Evolutionary conservation across 2,888 invertebrate genomes (phyloP).

Genomic region (Callimorpha dominula): DNA sequence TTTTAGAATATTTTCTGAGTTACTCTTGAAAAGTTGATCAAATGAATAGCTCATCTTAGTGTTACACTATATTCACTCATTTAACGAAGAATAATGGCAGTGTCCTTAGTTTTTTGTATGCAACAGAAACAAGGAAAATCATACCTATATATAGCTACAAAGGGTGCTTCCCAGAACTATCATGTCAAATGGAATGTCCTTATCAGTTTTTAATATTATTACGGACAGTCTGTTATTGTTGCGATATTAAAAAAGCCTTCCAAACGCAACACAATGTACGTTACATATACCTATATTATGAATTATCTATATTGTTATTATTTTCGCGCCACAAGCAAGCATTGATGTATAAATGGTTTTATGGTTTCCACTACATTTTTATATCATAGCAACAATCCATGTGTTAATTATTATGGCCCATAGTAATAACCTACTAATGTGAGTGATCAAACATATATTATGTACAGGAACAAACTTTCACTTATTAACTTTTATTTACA

Average conservation of each 20-base stretch:
- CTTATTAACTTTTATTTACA: constrained; percentile 38
- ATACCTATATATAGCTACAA: not conserved
- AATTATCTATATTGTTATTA: not conserved
- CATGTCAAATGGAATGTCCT: constrained; percentile 16
- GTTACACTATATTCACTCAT: no score
- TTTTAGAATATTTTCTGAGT: no score
- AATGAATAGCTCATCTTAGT: no score
- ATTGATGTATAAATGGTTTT: not conserved
- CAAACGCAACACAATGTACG: not conserved
- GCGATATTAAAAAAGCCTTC: not conserved
- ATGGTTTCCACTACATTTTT: no score
- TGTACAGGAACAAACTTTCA: not conserved
- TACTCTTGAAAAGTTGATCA: no score
- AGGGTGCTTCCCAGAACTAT: constrained; percentile 2
- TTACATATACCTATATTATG: not conserved
- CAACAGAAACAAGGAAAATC: constrained; percentile 5
- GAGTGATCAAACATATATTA: not conserved
- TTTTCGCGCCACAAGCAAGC: not conserved
- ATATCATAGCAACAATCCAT: no score
- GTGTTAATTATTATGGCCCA: not conserved
- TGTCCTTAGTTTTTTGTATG: not conserved
- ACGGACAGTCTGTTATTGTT: constrained; percentile 4
- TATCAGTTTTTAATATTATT: constrained; percentile 26
- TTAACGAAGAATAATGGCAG: no score
- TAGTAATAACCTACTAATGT: not conserved